A percentile compares a stretch with the other conserved stretches of the same genome.
These are phyloP conservation scores for Leptobrachium leishanense DNA, from an alignment of 2,113 vertebrate species.

Conservation along the genomic window DNA sequence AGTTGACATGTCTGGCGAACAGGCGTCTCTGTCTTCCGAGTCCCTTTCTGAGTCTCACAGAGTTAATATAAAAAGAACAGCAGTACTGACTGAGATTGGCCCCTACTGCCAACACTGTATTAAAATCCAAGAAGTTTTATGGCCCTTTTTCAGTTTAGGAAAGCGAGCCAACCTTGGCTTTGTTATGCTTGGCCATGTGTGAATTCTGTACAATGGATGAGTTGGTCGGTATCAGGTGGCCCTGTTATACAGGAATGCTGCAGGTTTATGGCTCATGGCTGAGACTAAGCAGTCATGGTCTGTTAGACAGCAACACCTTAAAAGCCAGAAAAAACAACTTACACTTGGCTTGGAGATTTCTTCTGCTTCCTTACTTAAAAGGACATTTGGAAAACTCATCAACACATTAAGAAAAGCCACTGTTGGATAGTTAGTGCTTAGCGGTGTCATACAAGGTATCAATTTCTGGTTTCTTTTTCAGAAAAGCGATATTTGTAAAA, in stretches of 20 bases:
- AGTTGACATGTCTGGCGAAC: no score
- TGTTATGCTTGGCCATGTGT: neutral
- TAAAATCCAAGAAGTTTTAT: neutral
- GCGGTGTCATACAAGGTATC: neutral
- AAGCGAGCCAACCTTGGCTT: neutral
- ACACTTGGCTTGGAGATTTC: neutral
- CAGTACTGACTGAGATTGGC: neutral
- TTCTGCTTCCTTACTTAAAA: neutral
- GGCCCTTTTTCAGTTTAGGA: neutral
- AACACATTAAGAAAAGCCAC: neutral
- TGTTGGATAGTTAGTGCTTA: neutral
- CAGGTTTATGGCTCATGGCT: neutral
- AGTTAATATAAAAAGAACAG: neutral
- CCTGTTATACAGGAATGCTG: neutral
- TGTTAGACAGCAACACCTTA: constrained; percentile 1
- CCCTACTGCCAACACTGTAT: neutral
- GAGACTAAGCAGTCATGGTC: constrained; percentile 21
- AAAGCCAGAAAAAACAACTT: constrained; percentile 13
- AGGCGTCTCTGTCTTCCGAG: no score
- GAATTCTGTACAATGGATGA: neutral
- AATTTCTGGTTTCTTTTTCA: neutral
- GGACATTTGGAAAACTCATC: neutral
- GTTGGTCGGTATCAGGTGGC: constrained; percentile 1
- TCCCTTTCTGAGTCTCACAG: neutral
- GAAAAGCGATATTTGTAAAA: no score